Evolutionary conservation across 1,140 invertebrate species (phyloP).

Genomic region (Yoshiicerus persimilis): DNA sequence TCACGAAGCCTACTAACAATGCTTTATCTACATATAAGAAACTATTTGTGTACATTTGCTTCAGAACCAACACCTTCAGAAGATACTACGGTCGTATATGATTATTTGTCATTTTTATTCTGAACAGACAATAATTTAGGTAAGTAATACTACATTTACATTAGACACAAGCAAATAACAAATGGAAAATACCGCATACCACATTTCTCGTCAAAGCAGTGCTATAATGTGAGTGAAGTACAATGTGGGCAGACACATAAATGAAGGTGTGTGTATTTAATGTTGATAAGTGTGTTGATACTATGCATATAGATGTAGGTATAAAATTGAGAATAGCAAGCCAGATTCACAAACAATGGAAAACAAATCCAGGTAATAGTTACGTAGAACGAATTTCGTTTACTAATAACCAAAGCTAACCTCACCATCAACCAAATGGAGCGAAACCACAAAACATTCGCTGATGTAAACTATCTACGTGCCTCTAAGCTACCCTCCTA

Average conservation of each 20-base stretch:
- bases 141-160: neutral
- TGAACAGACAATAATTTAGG: neutral
- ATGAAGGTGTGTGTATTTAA: neutral
- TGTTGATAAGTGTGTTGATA: neutral
- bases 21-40: neutral
- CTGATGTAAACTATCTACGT: neutral
- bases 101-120: neutral
- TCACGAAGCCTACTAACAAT: too few species aligned
- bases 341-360: neutral
- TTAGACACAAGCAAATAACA: neutral
- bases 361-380: neutral
- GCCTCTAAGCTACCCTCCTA: neutral
- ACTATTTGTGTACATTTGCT: neutral
- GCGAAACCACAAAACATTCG: slow-evolving; percentile 7
- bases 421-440: neutral
- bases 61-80: neutral
- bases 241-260: neutral
- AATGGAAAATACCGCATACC: neutral
- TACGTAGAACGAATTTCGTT: neutral
- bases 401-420: neutral
- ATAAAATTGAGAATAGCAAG: neutral
- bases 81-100: neutral
- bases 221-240: neutral
- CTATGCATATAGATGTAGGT: too few species aligned
- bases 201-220: neutral